phyloP scores from a whole-genome alignment of 2,888 invertebrate genomes.

The Trissolcus japonicus region DNA sequence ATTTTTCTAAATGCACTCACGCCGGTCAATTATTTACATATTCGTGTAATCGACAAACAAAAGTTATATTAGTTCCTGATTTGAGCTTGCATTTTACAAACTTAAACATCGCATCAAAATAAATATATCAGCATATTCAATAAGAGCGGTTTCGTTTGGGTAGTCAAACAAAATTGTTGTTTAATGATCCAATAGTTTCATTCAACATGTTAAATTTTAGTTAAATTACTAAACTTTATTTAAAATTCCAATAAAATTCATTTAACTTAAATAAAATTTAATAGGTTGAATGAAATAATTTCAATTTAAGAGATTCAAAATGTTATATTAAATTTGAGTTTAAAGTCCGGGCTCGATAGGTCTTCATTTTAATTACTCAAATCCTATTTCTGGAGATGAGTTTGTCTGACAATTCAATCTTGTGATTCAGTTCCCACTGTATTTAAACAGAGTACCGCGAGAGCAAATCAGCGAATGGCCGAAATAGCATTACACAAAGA shows the following conservation, averaged over 20 bases:
- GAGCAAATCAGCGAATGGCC: conserved; percentile 17
- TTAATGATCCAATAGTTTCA: no score
- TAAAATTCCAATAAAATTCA: no score
- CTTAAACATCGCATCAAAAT: conserved; percentile 24
- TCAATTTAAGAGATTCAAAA: no score
- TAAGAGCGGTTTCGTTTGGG: background rate
- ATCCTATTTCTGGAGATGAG: no score
- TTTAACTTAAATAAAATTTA: no score
- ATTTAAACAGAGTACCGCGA: conserved; percentile 7
- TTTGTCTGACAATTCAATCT: no score
- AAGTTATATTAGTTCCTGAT: conserved; percentile 22
- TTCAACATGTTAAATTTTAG: no score
- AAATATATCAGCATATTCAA: conserved; percentile 13
- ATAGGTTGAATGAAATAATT: no score
- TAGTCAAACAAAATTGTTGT: conserved; percentile 13
- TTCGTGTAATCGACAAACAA: conserved; percentile 18
- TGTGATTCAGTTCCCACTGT: background rate
- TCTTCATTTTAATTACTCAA: no score
- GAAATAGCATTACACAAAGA: conserved; percentile 17
- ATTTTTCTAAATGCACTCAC: background rate
- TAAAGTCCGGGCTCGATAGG: no score
- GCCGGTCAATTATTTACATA: conserved; percentile 23
- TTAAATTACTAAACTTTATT: no score
- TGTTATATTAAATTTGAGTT: no score
- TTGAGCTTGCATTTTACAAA: conserved; percentile 35